These are phyloP conservation scores for Benthochromis sp. DNA, from an alignment of 2,113 vertebrate genomes.

Conservation along the genomic window DNA sequence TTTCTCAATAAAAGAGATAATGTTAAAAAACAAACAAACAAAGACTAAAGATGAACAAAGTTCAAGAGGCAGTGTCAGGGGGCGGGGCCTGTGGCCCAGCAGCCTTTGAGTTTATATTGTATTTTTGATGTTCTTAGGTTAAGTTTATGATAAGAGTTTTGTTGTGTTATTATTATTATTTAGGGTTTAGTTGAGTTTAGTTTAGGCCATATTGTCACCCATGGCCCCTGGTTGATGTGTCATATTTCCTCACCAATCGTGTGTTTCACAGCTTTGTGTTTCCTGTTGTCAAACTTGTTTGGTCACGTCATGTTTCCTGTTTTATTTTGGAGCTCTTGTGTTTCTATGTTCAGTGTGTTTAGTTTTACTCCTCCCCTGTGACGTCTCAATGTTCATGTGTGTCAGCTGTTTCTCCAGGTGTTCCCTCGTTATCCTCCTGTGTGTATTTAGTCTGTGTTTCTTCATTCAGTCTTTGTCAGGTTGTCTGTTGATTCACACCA, in stretches of 20 bases:
- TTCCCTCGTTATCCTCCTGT: not conserved
- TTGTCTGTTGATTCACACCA: not conserved
- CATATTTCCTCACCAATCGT: not conserved
- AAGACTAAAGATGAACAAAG: not conserved
- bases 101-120: not conserved
- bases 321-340: not conserved
- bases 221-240: not conserved
- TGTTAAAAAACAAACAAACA: not conserved
- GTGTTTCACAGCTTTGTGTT: not conserved
- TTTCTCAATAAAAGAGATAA: no score
- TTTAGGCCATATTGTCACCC: not conserved
- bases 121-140: not conserved
- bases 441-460: not conserved
- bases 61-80: not conserved
- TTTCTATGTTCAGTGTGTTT: not conserved
- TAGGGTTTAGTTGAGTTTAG: not conserved
- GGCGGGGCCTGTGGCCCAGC: not conserved
- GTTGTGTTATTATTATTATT: not conserved
- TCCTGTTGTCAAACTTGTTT: not conserved
- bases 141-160: not conserved
- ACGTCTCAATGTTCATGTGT: not conserved
- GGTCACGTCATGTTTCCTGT: not conserved
- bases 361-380: not conserved
- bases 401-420: not conserved
- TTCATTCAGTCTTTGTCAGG: not conserved